phyloP scores from a whole-genome alignment of 2,888 invertebrate species.

The Lapara coniferarum region DNA sequence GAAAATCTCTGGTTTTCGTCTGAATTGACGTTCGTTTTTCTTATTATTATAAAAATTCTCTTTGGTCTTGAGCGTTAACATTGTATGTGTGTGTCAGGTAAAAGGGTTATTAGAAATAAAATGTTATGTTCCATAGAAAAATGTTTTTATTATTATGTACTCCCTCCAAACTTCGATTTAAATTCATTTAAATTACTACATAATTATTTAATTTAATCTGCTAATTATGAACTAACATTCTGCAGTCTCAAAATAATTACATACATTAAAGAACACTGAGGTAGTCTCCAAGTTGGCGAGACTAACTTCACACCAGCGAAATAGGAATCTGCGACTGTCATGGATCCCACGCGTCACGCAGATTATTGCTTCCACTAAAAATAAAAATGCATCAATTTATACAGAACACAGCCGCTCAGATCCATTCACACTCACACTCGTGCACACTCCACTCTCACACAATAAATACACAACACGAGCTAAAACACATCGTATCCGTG shows the following conservation, averaged over 20 bases:
- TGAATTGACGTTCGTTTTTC: no score
- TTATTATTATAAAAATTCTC: no score
- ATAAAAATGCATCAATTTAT: constrained; percentile 77
- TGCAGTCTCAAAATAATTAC: constrained; percentile 82
- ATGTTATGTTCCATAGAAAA: constrained; percentile 64
- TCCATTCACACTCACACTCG: constrained; percentile 33
- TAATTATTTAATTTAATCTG: constrained; percentile 68
- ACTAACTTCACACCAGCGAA: constrained; percentile 53
- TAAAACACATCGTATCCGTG: constrained; percentile 61
- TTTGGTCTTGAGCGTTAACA: no score
- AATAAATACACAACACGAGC: constrained; percentile 80
- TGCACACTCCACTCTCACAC: constrained; percentile 42
- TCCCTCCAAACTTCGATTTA: constrained; percentile 73
- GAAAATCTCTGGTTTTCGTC: no score
- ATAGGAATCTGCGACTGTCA: constrained; percentile 54
- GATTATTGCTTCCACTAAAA: constrained; percentile 66
- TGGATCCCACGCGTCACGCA: constrained; percentile 48
- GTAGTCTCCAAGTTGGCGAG: constrained; percentile 66
- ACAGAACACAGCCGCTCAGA: constrained; percentile 43
- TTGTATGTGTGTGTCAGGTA: no score
- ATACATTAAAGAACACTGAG: constrained; percentile 75
- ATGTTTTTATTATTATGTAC: constrained; percentile 76
- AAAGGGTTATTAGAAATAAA: constrained; percentile 27
- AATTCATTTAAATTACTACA: constrained; percentile 74
- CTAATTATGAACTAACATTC: constrained; percentile 81